These are phyloP conservation scores for Perithous albicinctus DNA, from an alignment of 2,888 invertebrate genomes.

Conservation along the genomic window DNA sequence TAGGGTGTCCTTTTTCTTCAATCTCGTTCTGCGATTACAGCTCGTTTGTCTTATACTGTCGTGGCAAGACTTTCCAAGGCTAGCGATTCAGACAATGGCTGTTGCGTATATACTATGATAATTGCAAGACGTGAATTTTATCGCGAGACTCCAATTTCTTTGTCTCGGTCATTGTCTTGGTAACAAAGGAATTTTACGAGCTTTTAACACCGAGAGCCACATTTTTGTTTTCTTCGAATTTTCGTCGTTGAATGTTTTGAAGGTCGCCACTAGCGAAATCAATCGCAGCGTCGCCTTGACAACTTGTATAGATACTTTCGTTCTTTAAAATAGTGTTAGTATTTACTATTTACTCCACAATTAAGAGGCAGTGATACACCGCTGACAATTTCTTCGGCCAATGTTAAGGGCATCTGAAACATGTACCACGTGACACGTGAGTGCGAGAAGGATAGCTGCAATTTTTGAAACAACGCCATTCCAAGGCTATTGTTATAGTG, in stretches of 20 bases:
- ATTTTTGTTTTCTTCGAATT: neutral
- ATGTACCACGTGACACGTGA: no score
- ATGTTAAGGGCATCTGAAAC: no score
- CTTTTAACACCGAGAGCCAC: neutral
- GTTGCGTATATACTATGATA: neutral
- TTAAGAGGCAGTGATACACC: no score
- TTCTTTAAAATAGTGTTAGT: no score
- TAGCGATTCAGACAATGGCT: neutral
- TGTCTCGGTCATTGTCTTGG: neutral
- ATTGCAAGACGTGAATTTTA: neutral
- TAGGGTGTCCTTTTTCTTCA: neutral
- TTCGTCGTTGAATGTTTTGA: neutral
- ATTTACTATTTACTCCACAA: no score
- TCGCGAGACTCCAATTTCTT: neutral
- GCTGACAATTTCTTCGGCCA: no score
- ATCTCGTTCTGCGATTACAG: neutral
- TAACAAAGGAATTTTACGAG: neutral
- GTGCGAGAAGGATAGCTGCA: no score
- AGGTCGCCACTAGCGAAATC: neutral
- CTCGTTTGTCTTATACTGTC: conserved; percentile 2
- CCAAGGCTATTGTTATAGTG: no score
- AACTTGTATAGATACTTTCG: no score
- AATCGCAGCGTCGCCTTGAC: no score
- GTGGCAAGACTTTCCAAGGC: neutral
- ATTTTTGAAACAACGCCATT: no score